Evolutionary conservation across 2,113 vertebrate species (phyloP), one percentile per base, ranked within the genome.

Genomic region (Guaruba guarouba): DNA sequence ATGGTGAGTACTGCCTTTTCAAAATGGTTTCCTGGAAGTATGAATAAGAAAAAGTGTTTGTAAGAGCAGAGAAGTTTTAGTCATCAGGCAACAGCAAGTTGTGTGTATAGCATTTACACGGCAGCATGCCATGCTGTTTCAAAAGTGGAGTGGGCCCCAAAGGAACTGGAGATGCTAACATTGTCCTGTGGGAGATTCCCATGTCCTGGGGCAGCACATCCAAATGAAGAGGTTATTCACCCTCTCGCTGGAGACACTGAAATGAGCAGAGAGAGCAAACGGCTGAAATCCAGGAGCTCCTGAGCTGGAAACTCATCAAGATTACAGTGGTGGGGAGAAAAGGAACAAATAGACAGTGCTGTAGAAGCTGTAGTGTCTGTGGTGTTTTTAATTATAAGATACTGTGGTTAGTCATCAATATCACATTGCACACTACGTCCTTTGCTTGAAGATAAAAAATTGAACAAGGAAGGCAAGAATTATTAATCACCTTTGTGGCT

Each of bases 151-250:
- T 17, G 57, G 54, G 3, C n/a, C 68, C 70, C 3, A 0, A 81
- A 55, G 44, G 8, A 23, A 0, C 15, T 23, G 48, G 9, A 35
- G 24, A 44, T 37, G 67, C 1, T 79, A n/a, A 62, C 1, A 2
- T 8, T 74, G 17, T 86, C 11, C 52, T 6, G 0, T 43, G 17
- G 28, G 79, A 69, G 9, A 64, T 0, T 4, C 13, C 22, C 9
- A 3, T 13, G 24, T 54, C 28, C 29, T 6, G 2, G 17, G 6
- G 14, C 7, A 70, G 37, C 1, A 1, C 23, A 85, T 71, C 49
- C 52, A 61, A 2, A 6, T 2, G 1, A 6, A 68, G 13, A 5
- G 3, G 3, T 27, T 41, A 12, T 33, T 87, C 33, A 48, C 28
- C 8, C 24, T 63, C 48, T 68, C 22, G 9, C 11, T 82, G 33